A percentile compares a stretch with the other conserved stretches of the same genome.
Conservation (phyloP, 2,797 vertebrate species). For the Cephalopachus bancanus region DNA sequence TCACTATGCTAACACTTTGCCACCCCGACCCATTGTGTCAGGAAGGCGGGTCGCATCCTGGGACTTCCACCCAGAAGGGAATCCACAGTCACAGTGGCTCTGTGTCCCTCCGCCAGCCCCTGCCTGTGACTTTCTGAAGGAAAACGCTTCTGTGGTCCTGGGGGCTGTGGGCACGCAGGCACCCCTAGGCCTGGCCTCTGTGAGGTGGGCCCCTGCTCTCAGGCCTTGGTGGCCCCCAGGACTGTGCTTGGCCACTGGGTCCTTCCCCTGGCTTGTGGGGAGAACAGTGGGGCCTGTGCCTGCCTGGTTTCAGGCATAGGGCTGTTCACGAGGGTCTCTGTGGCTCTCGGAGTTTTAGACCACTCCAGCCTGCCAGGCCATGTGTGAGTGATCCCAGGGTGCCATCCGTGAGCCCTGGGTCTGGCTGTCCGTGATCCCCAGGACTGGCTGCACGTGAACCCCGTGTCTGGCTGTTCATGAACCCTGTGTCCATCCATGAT, state of each 20-base stretch:
- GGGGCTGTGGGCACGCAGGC: background rate
- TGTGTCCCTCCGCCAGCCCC: background rate
- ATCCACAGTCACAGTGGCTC: too few relatives aligned
- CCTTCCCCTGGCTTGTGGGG: background rate
- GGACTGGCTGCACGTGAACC: too few relatives aligned
- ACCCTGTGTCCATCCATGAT: too few relatives aligned
- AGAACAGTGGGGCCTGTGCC: background rate
- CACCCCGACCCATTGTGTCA: background rate
- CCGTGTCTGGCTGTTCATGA: too few relatives aligned
- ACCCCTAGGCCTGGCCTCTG: background rate
- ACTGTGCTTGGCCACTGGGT: background rate
- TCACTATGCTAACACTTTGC: background rate
- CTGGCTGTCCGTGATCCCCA: background rate
- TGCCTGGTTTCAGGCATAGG: rapidly evolving
- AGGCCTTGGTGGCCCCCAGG: too few relatives aligned
- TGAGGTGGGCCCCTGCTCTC: background rate
- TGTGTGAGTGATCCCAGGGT: background rate
- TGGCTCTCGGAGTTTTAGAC: background rate
- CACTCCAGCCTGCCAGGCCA: background rate
- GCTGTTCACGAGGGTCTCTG: background rate
- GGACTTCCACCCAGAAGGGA: background rate
- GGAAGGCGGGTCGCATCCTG: background rate
- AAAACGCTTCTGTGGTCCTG: background rate
- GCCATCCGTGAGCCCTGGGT: too few relatives aligned
- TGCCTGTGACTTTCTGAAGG: background rate